Evolutionary conservation across 1,140 invertebrate species (phyloP), one percentile per base, ranked within the genome.

Genomic region (Drosophila truncata): DNA sequence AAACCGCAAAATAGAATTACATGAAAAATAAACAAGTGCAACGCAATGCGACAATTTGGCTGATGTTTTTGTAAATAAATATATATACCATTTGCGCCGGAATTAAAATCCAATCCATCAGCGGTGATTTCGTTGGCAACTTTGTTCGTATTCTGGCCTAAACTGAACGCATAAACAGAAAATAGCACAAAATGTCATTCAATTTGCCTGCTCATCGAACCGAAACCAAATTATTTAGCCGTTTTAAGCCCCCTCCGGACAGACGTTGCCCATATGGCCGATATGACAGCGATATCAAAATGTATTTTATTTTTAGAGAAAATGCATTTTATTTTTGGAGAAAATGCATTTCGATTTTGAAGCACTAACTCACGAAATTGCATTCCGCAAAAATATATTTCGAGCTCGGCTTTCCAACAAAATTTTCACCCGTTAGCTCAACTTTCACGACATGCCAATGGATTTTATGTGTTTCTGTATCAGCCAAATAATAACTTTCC

Each of bases 41-140:
- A 41, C 58, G 69, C 71, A 74, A 54, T 74, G 57, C 70, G 70
- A 74, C 71, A 74, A 73, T 72, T 74, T 55, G 39, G 29, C 27
- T 46, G 39, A 27, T 31, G 47, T 55, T 23, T 6, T 37, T 46
- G 58, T 50, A 44, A 37, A 74, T 74, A 74, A 74, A 42, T 63
- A 37, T 39, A 35, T 54, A 14, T 50, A 29, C 35, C 35, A 65
- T 52, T 29, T 69, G 66, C 37, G 41, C 46, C 8, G 63, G 47
- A 18, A 62, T 74, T 74, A 39, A 74, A 74, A 74, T 67, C 37
- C 46, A 54, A 74, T 67, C 47, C 55, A 60, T 67, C 73, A 77
- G 42, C 44, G 47, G 18, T 25, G 23, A 77, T 54, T 52, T 47
- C 10, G 25, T 37, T 63, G 33, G 16, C 46, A 39, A 58, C 27